Evolutionary conservation across 35 echinoderm and acorn worm genomes (phyloP), one percentile per base, ranked within the genome.

Genomic region (Ophioderma brevispina): DNA sequence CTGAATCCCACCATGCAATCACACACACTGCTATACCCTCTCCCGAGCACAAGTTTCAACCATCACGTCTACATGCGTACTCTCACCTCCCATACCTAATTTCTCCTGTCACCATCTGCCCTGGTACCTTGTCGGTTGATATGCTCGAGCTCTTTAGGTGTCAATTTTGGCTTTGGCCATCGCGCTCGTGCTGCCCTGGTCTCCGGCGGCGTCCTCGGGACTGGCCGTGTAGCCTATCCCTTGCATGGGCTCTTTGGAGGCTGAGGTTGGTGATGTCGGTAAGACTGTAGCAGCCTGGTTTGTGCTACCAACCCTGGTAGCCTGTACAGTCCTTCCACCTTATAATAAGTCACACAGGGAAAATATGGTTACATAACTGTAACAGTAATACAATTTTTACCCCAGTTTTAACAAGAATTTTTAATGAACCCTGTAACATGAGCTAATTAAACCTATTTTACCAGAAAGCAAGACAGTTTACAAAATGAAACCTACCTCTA

Each of bases 121-220:
- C 85, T 34, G 97, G 95, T 64, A 93, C 95, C 46, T 99, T 99
- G 77, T 99, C 95, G 4, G 97, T 99, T 76, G 97, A 99, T 32
- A 99, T 92, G 63, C 97, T 95, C 97, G 93, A 99, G 33, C 39
- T 92, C 88, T 99, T 99, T 13, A 99, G 35, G 87, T 88, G 55
- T 99, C 97, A 76, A 99, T 55, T 70, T 70, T 70, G n/a, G 59
- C 59, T 70, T 70, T 70, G 59, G 59, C 59, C 1, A 70, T 70
- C 10, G 59, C 59, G 28, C 17, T 25, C 2, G 59, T 70, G 59
- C 59, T 70, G 10, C 59, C 59, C 1, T 25, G 5, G 4, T 4
- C 28, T 30, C 6, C 59, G 28, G 59, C 59, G n/a, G 4, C 28
- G 23, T 70, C 59, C 23, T 70, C 59, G 2, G 59, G 59, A 70